Evolutionary conservation across 2,113 vertebrate genomes (phyloP).

Genomic region (Platysteira castanea): DNA sequence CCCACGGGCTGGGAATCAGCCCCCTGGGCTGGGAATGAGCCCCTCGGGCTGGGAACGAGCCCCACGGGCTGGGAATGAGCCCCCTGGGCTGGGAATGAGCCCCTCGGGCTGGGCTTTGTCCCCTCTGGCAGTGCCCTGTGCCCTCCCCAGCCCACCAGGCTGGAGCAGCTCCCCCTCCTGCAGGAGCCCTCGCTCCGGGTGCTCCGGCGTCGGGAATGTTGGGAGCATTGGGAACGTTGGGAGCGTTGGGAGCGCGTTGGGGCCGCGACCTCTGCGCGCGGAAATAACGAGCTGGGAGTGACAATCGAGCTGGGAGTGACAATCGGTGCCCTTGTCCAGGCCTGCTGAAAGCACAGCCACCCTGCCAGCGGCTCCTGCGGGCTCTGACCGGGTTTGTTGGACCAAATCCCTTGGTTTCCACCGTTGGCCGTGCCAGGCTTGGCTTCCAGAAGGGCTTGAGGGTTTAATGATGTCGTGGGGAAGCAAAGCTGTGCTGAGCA

Average conservation of each 20-base stretch:
- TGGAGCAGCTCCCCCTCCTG: not conserved
- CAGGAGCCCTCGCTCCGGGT: no score
- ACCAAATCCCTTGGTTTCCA: rapidly evolving
- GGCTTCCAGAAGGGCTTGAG: not conserved
- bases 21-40: no score
- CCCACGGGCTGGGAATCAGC: no score
- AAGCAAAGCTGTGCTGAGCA: not conserved
- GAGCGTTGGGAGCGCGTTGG: no score
- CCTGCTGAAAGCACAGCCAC: not conserved
- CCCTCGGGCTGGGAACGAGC: no score
- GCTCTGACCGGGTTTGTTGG: rapidly evolving
- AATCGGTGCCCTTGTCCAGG: not conserved
- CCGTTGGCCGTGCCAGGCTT: rapidly evolving
- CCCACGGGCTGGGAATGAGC: no score
- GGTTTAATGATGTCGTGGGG: not conserved
- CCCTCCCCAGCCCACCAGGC: not conserved
- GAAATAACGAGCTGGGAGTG: no score
- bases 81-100: no score
- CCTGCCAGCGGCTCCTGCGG: not conserved
- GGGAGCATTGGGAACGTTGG: no score
- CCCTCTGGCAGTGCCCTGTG: not conserved
- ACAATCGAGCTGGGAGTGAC: not conserved
- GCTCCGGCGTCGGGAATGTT: no score
- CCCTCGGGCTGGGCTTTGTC: not conserved
- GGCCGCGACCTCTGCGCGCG: not conserved